phyloP scores from a whole-genome alignment of 2,113 vertebrate genomes.

The Pelusios castaneus region DNA sequence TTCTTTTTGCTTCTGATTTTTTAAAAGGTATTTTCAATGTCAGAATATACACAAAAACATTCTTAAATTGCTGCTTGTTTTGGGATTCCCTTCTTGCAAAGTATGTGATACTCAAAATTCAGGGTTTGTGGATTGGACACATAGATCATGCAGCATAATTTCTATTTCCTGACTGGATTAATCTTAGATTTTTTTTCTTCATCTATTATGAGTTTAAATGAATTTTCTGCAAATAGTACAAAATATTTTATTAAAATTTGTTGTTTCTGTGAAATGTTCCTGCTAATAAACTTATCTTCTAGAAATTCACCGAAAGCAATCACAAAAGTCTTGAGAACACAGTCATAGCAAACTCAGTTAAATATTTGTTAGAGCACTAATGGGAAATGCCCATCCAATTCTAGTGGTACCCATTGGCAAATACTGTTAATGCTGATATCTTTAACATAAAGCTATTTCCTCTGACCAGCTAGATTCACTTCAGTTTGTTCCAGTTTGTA shows the following conservation, averaged over 20 bases:
- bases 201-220: not conserved
- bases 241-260: not conserved
- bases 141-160: constrained; percentile 17
- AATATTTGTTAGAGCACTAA: not conserved
- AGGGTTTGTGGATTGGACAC: not conserved
- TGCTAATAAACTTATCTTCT: accelerated
- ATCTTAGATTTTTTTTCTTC: not conserved
- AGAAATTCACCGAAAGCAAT: not conserved
- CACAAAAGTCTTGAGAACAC: not conserved
- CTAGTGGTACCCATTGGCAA: not conserved
- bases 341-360: not conserved
- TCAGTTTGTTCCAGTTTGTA: not conserved
- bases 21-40: not conserved
- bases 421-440: not conserved
- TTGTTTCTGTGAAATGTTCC: not conserved
- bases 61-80: not conserved
- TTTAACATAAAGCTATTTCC: not conserved
- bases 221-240: not conserved
- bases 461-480: not conserved
- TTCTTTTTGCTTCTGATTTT: not conserved
- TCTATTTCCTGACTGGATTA: not conserved
- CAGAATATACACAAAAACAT: not conserved
- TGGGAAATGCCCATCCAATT: not conserved
- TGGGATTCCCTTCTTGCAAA: not conserved
- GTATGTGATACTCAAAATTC: constrained; percentile 27